These are phyloP conservation scores for Casuarius casuarius DNA, from an alignment of 2,113 vertebrate genomes.

Conservation along the genomic window DNA sequence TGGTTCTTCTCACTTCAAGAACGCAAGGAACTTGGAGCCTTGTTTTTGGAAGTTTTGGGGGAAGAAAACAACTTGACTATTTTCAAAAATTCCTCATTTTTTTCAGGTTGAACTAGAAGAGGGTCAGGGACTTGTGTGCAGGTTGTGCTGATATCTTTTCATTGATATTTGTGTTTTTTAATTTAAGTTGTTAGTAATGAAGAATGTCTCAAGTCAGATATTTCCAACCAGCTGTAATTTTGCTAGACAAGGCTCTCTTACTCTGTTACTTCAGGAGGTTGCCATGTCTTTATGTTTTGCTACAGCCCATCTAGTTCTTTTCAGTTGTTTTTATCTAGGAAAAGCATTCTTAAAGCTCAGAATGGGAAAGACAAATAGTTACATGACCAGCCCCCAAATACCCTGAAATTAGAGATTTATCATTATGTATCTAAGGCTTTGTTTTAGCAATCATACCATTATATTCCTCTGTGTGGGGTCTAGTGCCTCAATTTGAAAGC, in stretches of 20 bases:
- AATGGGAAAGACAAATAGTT: slow-evolving; percentile 1
- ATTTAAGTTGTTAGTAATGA: slow-evolving; percentile 6
- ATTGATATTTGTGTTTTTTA: slow-evolving; percentile 2
- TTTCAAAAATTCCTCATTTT: not conserved
- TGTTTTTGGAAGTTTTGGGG: not conserved
- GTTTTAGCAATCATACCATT: slow-evolving; percentile 20
- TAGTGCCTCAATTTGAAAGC: slow-evolving; percentile 30
- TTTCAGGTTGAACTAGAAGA: not conserved
- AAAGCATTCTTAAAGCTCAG: slow-evolving; percentile 32
- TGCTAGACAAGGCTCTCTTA: not conserved
- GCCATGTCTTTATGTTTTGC: slow-evolving; percentile 8
- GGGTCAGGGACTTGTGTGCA: not conserved
- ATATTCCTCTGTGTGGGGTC: slow-evolving; percentile 25
- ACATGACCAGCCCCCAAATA: slow-evolving; percentile 12
- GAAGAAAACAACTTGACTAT: not conserved
- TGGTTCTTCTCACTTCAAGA: not conserved
- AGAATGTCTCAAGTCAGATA: not conserved
- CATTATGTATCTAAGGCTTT: slow-evolving; percentile 28
- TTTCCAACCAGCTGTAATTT: slow-evolving; percentile 16
- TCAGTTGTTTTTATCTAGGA: slow-evolving; percentile 30
- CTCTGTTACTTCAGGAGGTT: slow-evolving; percentile 13
- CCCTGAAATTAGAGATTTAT: slow-evolving; percentile 32
- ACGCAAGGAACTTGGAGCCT: not conserved
- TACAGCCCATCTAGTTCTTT: not conserved
- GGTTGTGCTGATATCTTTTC: not conserved